Base-by-base conservation (phyloP, 2,797 vertebrate species). In the Acrocephalus scirpaceus region DNA sequence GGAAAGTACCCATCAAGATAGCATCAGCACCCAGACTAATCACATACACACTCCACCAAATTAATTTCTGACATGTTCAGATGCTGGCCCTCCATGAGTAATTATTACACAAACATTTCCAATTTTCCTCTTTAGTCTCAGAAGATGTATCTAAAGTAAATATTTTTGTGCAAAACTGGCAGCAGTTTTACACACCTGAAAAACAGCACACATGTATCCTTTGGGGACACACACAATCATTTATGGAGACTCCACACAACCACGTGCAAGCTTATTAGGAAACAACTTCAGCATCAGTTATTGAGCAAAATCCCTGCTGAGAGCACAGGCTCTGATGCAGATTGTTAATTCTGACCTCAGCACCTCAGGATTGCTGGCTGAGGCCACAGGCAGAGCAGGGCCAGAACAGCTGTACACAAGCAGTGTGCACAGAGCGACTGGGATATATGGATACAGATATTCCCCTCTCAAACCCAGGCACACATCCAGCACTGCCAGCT, bases 1-100 rank as follows among this genome's bases (percentile, higher is more conserved):
- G 45, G 58, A 67, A 93, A 71, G 57, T 26, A 64, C 78, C 91
- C 71, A 61, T 74, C 80, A 86, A 96, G 70, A 85, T 30, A 78
- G 22, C 81, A 92, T 87, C 67, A 87, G 45, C 73, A 93, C 29
- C 58, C 85, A 86, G 75, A 71, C 70, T 84, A 91, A 91, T 83
- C 76, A 48, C 53, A 86, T 13, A 61, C 54, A 60, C 61, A 86
- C 88, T 91, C 75, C 76, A 89, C 60, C 64, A 89, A 92, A 91
- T 80, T 89, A 73, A 94, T 86, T 91, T 89, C 89, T 0, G 1
- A 58, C 78, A 45, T 80, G 56, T 60, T 81, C 64, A 79, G 66
- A 72, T 62, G 69, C 15, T 70, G 61, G 32, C 84, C 69, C 72
- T 92, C 72, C 85, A 48, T 29, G 8, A 77, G 45, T 61, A 90